Base-by-base conservation (phyloP, 2,113 vertebrate species). In the Psittacara wagleri region DNA sequence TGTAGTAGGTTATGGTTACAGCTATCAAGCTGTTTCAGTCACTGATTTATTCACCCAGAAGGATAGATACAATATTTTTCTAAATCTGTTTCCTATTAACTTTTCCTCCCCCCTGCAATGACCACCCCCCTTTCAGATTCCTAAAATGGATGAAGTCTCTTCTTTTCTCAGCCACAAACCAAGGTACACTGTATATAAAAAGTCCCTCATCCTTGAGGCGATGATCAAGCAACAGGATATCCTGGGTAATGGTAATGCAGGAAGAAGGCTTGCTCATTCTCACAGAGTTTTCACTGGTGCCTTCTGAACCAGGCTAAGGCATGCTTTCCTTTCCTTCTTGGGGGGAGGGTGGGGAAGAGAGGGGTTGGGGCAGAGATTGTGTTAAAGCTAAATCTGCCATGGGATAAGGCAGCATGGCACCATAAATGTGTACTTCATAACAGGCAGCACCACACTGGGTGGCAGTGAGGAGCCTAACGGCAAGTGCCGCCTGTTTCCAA, bases 71-170 rank as follows among this genome's bases (percentile, higher is more conserved):
- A 96, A 82, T 95, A 94, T 96, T 96, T 95, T 93, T 57, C 96
- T 76, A 89, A 96, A 96, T 95, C 86, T 97, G 96, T 94, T 97
- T 95, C 87, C 91, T 96, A 96, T 97, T 96, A 97, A 95, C 70
- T 80, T 89, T 70, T 91, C 75, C 63, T 88, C 72, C 70, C 94
- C 84, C n/a, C 69, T 84, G 52, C 81, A 43, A 92, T 0, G 54
- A 79, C 84, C 92, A 94, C 94, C 94, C 37, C 96, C 84, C 52
- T 93, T 92, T 46, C 94, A 85, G 89, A 97, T 85, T 94, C 89
- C 94, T 95, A 90, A 94, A 96, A 94, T 92, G 90, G 92, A 96
- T 87, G 88, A 88, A 94, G 46, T 18, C 91, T 94, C 95, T 79
- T 95, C 91, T 96, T 94, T 97, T 95, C 83, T 88, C 94, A 96